Evolutionary conservation across 1,140 invertebrate species (phyloP), one percentile per base, ranked within the genome.

Genomic region (Bombus pyrosoma): DNA sequence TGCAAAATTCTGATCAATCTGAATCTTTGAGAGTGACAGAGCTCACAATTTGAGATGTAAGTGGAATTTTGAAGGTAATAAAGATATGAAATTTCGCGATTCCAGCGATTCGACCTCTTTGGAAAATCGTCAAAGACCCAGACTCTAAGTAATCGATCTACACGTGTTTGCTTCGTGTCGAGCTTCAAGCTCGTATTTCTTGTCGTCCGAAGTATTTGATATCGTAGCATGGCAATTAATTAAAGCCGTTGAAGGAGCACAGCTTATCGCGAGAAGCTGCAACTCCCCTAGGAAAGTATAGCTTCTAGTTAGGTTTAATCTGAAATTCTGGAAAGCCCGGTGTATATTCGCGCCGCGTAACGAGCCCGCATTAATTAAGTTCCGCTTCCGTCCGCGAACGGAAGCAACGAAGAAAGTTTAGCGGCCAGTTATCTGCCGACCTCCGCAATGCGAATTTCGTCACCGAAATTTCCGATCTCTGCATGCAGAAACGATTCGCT

Each of bases 341-440:
- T 72, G 81, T 83, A 80, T 53, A 85, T 80, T 85, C 76, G 68
- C 57, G 53, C 53, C 83, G 57, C 83, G 76, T 79, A 80, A 85
- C 76, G 83, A 85, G 68, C 53, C 76, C 83, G 83, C 83, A 80
- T 85, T 85, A 85, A 85, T 85, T 85, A 85, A 80, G 83, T 85
- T 85, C 75, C 83, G 66, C 39, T 79, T 84, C 76, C 76, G 83
- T 80, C 68, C 69, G 68, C 76, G 68, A 72, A 69, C 75, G 66
- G 75, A 84, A 84, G 66, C 53, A 59, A 47, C 53, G 64, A 72
- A 57, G 68, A 72, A 71, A 85, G 76, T 85, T 85, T 69, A 32
- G 32, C 22, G 76, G 57, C 64, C 76, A 85, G 83, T 85, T 85
- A 80, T 18, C 39, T 39, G 8, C 39, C 32, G 39, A 71, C 83